phyloP scores from a whole-genome alignment of 2,797 vertebrate species.

The Acanthurus leucopareius region DNA sequence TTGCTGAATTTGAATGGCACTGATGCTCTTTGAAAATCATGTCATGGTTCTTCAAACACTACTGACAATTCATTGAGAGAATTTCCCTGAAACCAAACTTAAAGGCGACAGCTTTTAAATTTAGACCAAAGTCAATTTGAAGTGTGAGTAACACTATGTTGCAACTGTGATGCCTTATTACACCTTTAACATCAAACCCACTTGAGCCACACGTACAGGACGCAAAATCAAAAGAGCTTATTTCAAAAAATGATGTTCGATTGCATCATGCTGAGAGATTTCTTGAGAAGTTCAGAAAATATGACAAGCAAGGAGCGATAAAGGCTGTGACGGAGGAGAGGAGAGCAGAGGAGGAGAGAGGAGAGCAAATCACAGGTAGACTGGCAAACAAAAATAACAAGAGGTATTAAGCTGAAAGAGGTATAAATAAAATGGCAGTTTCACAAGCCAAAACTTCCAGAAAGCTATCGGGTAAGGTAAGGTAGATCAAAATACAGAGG shows the following conservation, averaged over 20 bases:
- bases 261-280: slow-evolving; percentile 42
- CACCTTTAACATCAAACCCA: background rate
- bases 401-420: slow-evolving; percentile 15
- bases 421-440: slow-evolving; percentile 37
- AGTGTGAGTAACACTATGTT: slow-evolving; percentile 20
- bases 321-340: background rate
- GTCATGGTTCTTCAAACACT: slow-evolving; percentile 1
- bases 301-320: background rate
- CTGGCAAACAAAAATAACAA: slow-evolving; percentile 1
- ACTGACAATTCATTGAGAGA: background rate
- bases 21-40: slow-evolving; percentile 23
- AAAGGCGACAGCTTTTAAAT: slow-evolving; percentile 24
- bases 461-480: slow-evolving; percentile 29
- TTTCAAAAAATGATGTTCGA: slow-evolving; percentile 24
- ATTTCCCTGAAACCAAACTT: slow-evolving; percentile 5
- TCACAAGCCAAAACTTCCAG: slow-evolving; percentile 29
- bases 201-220: slow-evolving; percentile 8
- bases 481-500: slow-evolving; percentile 49
- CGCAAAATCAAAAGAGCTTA: background rate
- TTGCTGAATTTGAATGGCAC: slow-evolving; percentile 38
- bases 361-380: slow-evolving; percentile 23
- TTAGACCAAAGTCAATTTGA: slow-evolving; percentile 13
- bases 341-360: background rate
- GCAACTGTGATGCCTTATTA: slow-evolving; percentile 41
- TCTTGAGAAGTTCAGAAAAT: slow-evolving; percentile 7